Conservation (phyloP, 2,888 invertebrate species). For the Hyalella azteca region DNA sequence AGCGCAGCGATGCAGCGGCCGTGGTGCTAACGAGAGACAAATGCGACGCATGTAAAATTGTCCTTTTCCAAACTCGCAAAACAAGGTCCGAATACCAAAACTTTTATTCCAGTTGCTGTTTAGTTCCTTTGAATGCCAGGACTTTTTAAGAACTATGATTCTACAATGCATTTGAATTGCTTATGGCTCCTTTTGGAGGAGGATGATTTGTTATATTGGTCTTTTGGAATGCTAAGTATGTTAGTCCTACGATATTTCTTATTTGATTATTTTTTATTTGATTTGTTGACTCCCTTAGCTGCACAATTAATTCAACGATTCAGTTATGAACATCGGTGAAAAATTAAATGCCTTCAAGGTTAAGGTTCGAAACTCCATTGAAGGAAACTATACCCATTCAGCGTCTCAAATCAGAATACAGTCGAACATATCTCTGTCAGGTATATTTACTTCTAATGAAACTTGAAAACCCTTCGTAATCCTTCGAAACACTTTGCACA, state of each 20-base stretch:
- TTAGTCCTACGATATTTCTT: neutral
- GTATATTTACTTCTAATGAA: too few relatives aligned
- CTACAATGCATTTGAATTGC: neutral
- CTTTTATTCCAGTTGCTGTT: neutral
- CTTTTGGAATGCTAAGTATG: neutral
- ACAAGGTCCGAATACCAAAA: neutral
- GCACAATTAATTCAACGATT: too few relatives aligned
- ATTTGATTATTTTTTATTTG: too few relatives aligned
- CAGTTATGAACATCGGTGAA: too few relatives aligned
- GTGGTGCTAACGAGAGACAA: slow-evolving; percentile 27
- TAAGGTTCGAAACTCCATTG: too few relatives aligned
- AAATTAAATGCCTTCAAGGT: too few relatives aligned
- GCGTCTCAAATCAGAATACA: too few relatives aligned
- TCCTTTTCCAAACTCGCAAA: neutral
- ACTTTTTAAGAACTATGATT: neutral
- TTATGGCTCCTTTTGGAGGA: neutral
- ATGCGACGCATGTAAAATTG: slow-evolving; percentile 21
- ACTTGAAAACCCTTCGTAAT: too few relatives aligned
- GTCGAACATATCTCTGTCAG: too few relatives aligned
- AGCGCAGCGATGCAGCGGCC: neutral
- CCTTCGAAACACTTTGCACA: too few relatives aligned
- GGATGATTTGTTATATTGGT: neutral
- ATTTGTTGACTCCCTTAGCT: too few relatives aligned
- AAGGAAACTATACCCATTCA: too few relatives aligned
- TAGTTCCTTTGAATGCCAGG: neutral